phyloP scores from a whole-genome alignment of 2,113 vertebrate genomes.

The Microcebus ravelobensis region DNA sequence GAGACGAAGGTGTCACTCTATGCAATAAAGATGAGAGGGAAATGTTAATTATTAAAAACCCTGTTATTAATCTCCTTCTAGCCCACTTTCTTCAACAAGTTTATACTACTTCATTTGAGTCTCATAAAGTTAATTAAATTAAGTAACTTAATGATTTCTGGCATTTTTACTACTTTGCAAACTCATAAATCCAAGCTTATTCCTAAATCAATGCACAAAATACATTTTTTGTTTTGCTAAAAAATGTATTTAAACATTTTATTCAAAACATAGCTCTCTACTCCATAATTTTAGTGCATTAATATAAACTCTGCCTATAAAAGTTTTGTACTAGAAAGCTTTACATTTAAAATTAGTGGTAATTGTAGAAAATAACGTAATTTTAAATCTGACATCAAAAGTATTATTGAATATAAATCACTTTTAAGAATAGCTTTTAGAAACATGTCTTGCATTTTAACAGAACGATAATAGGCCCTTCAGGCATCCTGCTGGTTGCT shows the following conservation, averaged over 20 bases:
- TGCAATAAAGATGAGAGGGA: neutral
- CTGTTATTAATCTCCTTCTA: neutral
- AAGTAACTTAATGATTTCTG: neutral
- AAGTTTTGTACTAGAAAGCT: neutral
- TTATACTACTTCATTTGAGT: neutral
- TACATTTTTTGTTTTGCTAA: neutral
- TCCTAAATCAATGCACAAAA: neutral
- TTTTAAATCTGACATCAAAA: constrained; percentile 10
- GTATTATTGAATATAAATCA: neutral
- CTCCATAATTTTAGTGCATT: neutral
- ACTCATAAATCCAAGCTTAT: neutral
- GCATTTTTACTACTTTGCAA: neutral
- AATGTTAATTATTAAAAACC: neutral
- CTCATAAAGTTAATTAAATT: constrained; percentile 13
- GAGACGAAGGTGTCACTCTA: neutral
- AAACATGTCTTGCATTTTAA: neutral
- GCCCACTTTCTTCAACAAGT: constrained; percentile 19
- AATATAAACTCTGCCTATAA: neutral
- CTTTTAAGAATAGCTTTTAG: neutral
- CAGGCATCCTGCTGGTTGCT: neutral
- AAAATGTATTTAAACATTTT: neutral
- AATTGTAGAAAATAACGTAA: neutral
- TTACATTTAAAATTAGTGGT: neutral
- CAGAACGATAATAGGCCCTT: neutral
- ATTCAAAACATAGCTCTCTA: neutral